A percentile compares a stretch with the other conserved stretches of the same genome.
Evolutionary conservation across 2,113 vertebrate genomes (phyloP).

Genomic region (Megaleporinus macrocephalus): DNA sequence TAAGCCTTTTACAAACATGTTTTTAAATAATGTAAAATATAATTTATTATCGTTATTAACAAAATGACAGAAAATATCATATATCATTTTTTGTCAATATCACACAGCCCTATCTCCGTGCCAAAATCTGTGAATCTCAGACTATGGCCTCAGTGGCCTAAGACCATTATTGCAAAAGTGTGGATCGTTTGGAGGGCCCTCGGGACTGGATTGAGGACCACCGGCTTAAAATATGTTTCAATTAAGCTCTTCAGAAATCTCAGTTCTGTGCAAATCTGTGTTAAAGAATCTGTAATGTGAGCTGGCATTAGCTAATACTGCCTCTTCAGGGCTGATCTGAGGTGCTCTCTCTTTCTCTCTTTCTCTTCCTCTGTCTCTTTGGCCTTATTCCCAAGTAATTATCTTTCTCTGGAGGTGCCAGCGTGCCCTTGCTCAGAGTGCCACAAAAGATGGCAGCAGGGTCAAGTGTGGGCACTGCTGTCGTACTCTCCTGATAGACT

Average conservation of each 20-base stretch:
- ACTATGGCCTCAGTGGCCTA: no score
- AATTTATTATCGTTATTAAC: no score
- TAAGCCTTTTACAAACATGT: no score
- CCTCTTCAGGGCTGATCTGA: not conserved
- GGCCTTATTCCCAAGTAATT: slow-evolving; percentile 51
- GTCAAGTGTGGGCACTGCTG: slow-evolving; percentile 16
- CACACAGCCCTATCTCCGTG: no score
- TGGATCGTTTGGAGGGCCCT: no score
- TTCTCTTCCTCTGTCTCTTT: slow-evolving; percentile 11
- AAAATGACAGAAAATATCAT: no score
- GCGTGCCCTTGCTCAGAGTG: not conserved
- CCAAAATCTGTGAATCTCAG: not conserved
- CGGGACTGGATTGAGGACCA: no score
- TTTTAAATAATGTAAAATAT: no score
- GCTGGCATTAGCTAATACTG: slow-evolving; percentile 5
- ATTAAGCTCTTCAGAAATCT: not conserved
- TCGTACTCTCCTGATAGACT: not conserved
- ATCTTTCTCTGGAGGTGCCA: slow-evolving; percentile 35
- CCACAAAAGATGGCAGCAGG: slow-evolving; percentile 14
- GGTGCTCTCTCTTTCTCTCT: slow-evolving; percentile 14
- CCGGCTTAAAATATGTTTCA: not conserved
- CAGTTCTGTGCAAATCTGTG: not conserved
- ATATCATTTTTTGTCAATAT: no score
- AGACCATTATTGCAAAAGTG: no score
- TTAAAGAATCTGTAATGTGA: not conserved